Evolutionary conservation across 2,888 invertebrate genomes (phyloP), one percentile per base, ranked within the genome.

Genomic region (Nomada ruficornis): DNA sequence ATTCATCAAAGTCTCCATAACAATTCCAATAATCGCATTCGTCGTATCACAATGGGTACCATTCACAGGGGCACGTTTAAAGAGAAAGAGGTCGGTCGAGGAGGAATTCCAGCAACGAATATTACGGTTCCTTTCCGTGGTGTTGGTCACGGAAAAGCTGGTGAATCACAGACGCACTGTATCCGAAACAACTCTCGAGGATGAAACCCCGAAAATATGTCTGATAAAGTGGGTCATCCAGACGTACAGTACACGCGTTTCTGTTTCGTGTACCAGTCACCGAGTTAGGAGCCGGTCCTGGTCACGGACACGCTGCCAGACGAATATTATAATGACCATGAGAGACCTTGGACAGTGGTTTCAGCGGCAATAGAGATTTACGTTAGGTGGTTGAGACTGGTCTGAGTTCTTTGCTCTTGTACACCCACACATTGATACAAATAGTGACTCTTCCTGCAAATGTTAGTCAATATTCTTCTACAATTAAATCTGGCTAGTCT

Each of bases 221-320:
- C 59, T 26, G 63, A 62, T n/a, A 65, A 91, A 90, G 90, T 91
- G 64, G 90, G 90, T 89, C 91, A 88, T 80, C 84, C 83, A 74
- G 83, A 89, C 29, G 64, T 72, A 68, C 64, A 87, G 85, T 83
- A 76, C 79, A 80, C 62, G 77, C 67, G 62, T 78, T 73, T 73
- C 73, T 73, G 80, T 79, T 80, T 73, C 80, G 77, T 77, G 79
- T 84, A 71, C 83, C 84, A 88, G 82, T 89, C 85, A 87, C 86
- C 84, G 85, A 84, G 80, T 84, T 83, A 76, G 84, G 83, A 82
- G 70, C 52, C 82, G 86, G 85, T 89, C 88, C 88, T 76, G 84
- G 83, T 87, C 88, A 83, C 78, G 77, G 70, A 67, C 82, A 42
- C 18, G 36, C 60, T 72, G 80, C 20, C 60, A 55, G 57, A 74